These are phyloP conservation scores for Agapornis canus DNA, from an alignment of 2,797 vertebrate genomes.

Conservation along the genomic window DNA sequence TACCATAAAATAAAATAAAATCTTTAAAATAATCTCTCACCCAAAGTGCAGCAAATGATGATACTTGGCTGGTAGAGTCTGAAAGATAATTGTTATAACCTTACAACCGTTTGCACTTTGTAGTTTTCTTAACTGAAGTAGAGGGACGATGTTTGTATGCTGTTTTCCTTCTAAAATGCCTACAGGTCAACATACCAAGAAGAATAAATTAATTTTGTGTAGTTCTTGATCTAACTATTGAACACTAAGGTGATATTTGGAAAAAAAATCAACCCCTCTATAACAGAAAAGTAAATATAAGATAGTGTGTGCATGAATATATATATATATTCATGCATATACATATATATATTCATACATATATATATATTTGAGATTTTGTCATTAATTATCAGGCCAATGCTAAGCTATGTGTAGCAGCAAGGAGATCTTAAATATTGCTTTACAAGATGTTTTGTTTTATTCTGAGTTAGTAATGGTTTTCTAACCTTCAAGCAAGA, in stretches of 20 bases:
- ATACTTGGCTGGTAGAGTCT: neutral
- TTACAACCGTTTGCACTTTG: slow-evolving; percentile 19
- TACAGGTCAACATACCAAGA: neutral
- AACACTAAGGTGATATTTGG: neutral
- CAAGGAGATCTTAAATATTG: neutral
- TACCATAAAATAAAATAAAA: neutral
- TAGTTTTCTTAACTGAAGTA: slow-evolving; percentile 24
- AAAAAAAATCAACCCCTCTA: neutral
- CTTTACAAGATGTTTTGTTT: neutral
- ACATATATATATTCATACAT: too few relatives aligned
- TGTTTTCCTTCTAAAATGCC: slow-evolving; percentile 6
- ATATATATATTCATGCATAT: neutral
- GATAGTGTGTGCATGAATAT: neutral
- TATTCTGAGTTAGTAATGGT: neutral
- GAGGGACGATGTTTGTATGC: slow-evolving; percentile 11
- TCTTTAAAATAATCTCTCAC: neutral
- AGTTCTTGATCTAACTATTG: neutral
- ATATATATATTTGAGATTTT: neutral
- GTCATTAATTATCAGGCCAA: neutral
- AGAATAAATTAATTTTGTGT: neutral
- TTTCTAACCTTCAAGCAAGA: neutral
- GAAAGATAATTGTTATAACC: slow-evolving; percentile 23
- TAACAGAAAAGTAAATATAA: slow-evolving; percentile 3
- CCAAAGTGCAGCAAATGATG: neutral
- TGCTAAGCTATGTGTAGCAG: neutral